A percentile compares a stretch with the other conserved stretches of the same genome.
Evolutionary conservation across 2,797 vertebrate genomes (phyloP).

Genomic region (Cossypha niveicapilla): DNA sequence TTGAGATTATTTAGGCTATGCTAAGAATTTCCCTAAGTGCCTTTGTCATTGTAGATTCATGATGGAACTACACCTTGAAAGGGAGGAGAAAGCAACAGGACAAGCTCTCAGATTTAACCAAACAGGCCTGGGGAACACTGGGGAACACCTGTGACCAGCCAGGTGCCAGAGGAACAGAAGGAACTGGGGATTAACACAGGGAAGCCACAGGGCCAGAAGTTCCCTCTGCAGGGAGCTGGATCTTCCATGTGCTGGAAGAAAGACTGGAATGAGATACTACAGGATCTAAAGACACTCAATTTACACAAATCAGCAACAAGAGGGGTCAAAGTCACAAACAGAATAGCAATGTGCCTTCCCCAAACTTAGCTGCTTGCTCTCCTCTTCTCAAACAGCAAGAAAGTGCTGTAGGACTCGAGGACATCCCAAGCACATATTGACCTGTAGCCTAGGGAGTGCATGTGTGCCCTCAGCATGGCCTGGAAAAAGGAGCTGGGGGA

Average conservation of each 20-base stretch:
- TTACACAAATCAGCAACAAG: neutral
- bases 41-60: rapidly evolving
- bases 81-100: neutral
- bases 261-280: neutral
- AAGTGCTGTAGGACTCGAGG: neutral
- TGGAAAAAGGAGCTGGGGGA: neutral
- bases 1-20: neutral
- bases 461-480: neutral
- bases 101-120: neutral
- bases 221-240: neutral
- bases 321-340: neutral
- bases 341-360: neutral
- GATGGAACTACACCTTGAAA: neutral
- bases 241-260: neutral
- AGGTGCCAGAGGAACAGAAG: neutral
- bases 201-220: neutral
- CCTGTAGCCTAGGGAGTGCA: neutral
- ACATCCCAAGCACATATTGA: neutral
- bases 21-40: neutral
- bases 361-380: neutral
- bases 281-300: neutral
- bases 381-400: neutral
- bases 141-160: neutral
- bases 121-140: neutral
- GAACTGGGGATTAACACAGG: neutral